Evolutionary conservation across 2,888 invertebrate genomes (phyloP), one percentile per base, ranked within the genome.

Genomic region (Clitarchus hookeri): DNA sequence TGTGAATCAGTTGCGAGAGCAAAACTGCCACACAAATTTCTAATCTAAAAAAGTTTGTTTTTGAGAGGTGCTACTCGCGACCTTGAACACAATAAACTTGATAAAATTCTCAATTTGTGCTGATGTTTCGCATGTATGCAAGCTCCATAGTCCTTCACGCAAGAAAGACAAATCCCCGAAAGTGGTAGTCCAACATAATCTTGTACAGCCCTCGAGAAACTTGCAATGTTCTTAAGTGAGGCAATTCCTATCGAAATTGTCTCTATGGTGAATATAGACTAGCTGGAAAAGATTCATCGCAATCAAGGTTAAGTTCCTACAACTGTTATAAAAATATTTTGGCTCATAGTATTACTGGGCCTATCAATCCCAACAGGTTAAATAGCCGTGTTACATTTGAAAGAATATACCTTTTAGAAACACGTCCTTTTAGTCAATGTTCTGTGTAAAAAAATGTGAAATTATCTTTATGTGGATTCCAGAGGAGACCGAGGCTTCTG

Each of bases 1-100:
- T 48, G 2, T 48, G 48, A 19, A 88, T 16, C 23, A 90, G 87
- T 77, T 88, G 84, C 12, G 89, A 85, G 8, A 89, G 83, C 78
- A 90, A 84, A 6, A 89, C 77, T 8, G 90, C 90, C n/a, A 87
- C 90, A 79, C 89, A 89, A 0, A 90, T 86, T 85, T 90, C 90
- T 16, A 90, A 84, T 19, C 88, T 44, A 16, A 90, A 27, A 90
- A 79, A 6, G 90, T 87, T 89, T n/a, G n/a, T 84, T 87, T 83
- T 89, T 89, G 12, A 88, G 36, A 13, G 89, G 89, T 1, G 89
- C 88, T 11, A 89, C 89, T 79, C 87, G 84, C 12, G 89, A 88
- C 86, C 89, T 89, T 4, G 88, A 85, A 44, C 87, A 86, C 23
- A 89, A 23, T 53, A 89, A 48, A 0, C 84, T 82, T 23, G 82